phyloP scores from a whole-genome alignment of 1,140 invertebrate genomes.

The Bombus confusus region DNA sequence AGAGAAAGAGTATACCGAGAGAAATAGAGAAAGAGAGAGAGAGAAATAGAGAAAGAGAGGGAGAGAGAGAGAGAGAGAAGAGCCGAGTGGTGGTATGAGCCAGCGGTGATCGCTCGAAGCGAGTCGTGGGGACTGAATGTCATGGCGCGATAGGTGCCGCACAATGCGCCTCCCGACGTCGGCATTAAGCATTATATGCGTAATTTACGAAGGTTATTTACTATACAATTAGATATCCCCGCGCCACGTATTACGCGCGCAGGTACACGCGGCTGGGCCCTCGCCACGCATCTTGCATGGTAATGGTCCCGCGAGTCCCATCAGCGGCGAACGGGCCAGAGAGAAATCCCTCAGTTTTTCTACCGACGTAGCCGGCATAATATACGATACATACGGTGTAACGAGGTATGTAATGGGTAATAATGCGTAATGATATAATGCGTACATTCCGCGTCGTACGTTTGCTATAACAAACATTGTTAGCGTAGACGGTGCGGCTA shows the following conservation, averaged over 20 bases:
- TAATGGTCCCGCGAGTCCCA: conserved; percentile 64
- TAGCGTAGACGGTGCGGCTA: conserved; percentile 24
- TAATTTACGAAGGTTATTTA: conserved; percentile 70
- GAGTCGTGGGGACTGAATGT: conserved; percentile 61
- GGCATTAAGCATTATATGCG: conserved; percentile 63
- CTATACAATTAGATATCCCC: conserved; percentile 67
- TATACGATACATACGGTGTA: conserved; percentile 74
- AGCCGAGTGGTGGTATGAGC: no score
- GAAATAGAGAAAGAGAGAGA: neutral
- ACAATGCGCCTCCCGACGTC: conserved; percentile 66
- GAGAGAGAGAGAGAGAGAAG: neutral
- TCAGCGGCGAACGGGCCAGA: conserved; percentile 36
- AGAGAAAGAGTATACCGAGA: neutral
- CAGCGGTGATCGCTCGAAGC: conserved; percentile 62
- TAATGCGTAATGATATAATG: conserved; percentile 77
- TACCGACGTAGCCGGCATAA: conserved; percentile 60
- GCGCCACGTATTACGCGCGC: conserved; percentile 44
- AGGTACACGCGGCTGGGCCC: neutral
- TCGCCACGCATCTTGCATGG: conserved; percentile 43
- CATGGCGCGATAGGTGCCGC: conserved; percentile 61
- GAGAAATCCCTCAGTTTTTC: conserved; percentile 59
- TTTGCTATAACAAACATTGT: conserved; percentile 70
- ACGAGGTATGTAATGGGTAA: conserved; percentile 78
- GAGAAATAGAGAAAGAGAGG: neutral
- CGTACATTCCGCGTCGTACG: conserved; percentile 69